A percentile compares a stretch with the other conserved stretches of the same genome.
phyloP scores from a whole-genome alignment of 2,888 invertebrate species.

The Plusia festucae region DNA sequence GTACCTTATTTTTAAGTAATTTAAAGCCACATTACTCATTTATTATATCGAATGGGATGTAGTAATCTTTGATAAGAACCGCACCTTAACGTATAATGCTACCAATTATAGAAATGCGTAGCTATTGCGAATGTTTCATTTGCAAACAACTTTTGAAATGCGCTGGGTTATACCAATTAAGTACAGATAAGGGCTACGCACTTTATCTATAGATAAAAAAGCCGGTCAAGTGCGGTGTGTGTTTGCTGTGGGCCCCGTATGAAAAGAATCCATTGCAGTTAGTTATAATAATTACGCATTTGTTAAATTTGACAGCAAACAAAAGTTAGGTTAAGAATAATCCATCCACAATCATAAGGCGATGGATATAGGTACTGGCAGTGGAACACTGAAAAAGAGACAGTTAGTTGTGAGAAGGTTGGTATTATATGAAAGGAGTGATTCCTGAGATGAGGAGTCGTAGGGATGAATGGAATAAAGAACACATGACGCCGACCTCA shows the following conservation, averaged over 20 bases:
- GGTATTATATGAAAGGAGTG: no score
- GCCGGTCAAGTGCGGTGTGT: constrained; percentile 60
- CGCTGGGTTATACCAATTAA: constrained; percentile 76
- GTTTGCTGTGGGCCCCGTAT: constrained; percentile 53
- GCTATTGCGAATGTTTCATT: constrained; percentile 24
- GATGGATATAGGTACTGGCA: no score
- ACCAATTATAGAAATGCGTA: constrained; percentile 60
- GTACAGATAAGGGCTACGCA: constrained; percentile 77
- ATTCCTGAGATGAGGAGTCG: no score
- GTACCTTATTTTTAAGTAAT: constrained; percentile 31
- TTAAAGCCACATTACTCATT: constrained; percentile 43
- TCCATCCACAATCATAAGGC: no score
- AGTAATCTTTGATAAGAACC: constrained; percentile 74
- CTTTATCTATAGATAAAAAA: constrained; percentile 79
- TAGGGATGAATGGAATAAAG: no score
- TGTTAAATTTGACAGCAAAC: no score
- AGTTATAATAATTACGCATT: neutral
- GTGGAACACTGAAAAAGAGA: no score
- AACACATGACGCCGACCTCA: no score
- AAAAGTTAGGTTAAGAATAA: no score
- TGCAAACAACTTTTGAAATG: constrained; percentile 49
- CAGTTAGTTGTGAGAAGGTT: no score
- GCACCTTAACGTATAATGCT: constrained; percentile 71
- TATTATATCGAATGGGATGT: constrained; percentile 49
- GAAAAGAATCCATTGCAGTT: constrained; percentile 17